Conservation (phyloP, 1,140 invertebrate genomes). For the Heliconius congener region DNA sequence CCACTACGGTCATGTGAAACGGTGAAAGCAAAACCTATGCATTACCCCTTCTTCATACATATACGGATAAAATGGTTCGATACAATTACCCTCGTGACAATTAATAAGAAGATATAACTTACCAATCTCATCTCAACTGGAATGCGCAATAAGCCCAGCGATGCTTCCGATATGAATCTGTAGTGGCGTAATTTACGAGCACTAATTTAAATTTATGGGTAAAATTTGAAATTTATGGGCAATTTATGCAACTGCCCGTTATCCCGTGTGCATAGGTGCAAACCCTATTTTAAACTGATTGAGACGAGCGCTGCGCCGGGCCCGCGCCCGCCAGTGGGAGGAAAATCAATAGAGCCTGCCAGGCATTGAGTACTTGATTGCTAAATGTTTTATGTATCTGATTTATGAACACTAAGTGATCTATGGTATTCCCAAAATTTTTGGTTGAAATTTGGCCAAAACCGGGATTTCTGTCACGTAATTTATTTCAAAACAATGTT, state of each 20-base stretch:
- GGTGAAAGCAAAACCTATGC: neutral
- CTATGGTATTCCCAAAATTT: neutral
- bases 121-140: conserved; percentile 5
- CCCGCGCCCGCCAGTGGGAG: conserved; percentile 9
- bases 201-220: too few species aligned
- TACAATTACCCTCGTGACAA: neutral
- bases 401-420: neutral
- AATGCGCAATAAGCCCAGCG: neutral
- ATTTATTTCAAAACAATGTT: neutral
- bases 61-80: neutral
- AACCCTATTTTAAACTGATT: conserved; percentile 27
- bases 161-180: neutral
- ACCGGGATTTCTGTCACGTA: neutral
- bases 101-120: neutral
- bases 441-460: neutral
- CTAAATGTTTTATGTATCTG: conserved; percentile 1
- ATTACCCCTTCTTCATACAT: neutral
- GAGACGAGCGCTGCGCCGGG: conserved; percentile 3
- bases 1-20: neutral
- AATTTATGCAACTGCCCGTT: neutral
- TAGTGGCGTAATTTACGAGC: neutral
- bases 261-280: conserved; percentile 18
- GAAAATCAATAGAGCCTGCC: conserved; percentile 27
- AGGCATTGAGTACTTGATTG: conserved; percentile 16
- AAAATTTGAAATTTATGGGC: neutral